Evolutionary conservation across 23 tunicate genomes (phyloP).

Genomic region (Styela clava): DNA sequence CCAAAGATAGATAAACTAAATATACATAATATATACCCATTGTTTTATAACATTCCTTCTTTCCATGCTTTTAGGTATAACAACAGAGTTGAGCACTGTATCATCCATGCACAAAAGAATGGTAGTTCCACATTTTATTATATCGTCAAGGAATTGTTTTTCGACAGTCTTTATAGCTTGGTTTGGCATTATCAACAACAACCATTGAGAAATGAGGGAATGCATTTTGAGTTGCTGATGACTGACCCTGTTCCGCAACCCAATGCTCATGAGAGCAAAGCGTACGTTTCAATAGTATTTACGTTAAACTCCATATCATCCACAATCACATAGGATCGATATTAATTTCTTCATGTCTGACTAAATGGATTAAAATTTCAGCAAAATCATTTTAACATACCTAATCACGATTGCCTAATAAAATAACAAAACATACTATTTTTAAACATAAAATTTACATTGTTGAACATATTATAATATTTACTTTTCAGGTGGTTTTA

Average conservation of each 20-base stretch:
- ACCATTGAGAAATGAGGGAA: conserved; percentile 52
- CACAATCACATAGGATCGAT: too few species aligned
- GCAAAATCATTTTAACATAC: too few species aligned
- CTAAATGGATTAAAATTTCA: too few species aligned
- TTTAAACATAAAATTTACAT: too few species aligned
- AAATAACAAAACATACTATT: too few species aligned
- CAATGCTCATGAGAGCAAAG: conserved; percentile 73
- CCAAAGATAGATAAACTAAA: too few species aligned
- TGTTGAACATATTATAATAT: too few species aligned
- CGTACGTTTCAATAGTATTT: conserved; percentile 41
- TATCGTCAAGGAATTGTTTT: conserved; percentile 33
- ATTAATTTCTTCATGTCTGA: too few species aligned
- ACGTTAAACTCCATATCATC: too few species aligned
- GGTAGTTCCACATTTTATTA: conserved; percentile 41
- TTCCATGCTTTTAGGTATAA: conserved; percentile 63
- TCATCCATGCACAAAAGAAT: conserved; percentile 45
- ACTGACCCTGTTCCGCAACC: conserved; percentile 86
- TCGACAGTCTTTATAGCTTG: conserved; percentile 75
- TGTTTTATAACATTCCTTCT: too few species aligned
- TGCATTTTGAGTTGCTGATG: conserved; percentile 50
- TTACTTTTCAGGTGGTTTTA: conserved; percentile 68
- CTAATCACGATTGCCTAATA: too few species aligned
- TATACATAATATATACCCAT: too few species aligned
- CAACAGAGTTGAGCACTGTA: conserved; percentile 71
- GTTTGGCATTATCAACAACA: conserved; percentile 73